Conservation (phyloP, 2,113 vertebrate species). For the Echinops telfairi region DNA sequence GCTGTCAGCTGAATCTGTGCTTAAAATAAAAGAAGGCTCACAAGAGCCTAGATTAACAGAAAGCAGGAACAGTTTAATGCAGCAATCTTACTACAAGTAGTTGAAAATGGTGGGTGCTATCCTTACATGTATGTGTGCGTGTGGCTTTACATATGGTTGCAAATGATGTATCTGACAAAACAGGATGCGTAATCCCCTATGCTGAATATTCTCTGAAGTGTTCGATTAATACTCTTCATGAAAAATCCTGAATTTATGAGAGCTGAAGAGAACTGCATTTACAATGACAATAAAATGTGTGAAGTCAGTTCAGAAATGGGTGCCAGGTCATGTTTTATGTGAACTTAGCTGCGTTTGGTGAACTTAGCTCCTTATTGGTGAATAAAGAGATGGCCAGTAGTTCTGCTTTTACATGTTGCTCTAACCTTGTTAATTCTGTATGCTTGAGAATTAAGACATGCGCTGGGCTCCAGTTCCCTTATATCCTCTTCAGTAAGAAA, state of each 20-base stretch:
- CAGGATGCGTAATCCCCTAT: background rate
- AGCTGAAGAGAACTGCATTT: constrained; percentile 9
- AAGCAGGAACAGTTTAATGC: constrained; percentile 41
- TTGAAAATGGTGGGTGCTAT: constrained; percentile 48
- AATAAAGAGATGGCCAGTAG: background rate
- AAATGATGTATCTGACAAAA: constrained; percentile 48
- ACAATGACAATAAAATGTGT: constrained; percentile 9
- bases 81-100: constrained; percentile 67
- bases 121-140: background rate
- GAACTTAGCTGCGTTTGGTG: background rate
- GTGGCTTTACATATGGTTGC: constrained; percentile 35
- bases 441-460: background rate
- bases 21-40: constrained; percentile 75
- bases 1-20: constrained; percentile 81
- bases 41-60: constrained; percentile 77
- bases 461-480: background rate
- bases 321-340: background rate
- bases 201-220: constrained; percentile 5
- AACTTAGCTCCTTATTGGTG: too few relatives aligned
- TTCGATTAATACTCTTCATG: constrained; percentile 36
- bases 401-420: constrained; percentile 11
- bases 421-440: constrained; percentile 39
- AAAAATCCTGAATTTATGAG: constrained; percentile 48
- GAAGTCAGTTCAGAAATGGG: constrained; percentile 41
- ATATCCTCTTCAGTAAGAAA: background rate